These are phyloP conservation scores for Callyntrura sp. DNA, from an alignment of 2,888 invertebrate genomes.

Conservation along the genomic window DNA sequence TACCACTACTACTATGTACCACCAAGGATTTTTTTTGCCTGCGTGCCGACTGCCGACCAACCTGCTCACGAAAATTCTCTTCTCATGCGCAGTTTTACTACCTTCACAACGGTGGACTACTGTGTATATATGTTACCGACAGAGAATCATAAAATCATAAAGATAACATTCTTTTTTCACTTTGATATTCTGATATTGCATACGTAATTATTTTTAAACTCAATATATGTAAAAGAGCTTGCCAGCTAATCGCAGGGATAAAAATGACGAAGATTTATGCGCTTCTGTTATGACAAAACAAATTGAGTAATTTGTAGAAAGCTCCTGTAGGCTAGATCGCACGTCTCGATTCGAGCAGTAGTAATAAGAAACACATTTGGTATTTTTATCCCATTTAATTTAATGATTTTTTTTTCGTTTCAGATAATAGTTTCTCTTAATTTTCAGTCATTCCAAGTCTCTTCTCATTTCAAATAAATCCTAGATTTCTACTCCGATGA, in stretches of 20 bases:
- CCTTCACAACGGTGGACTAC: too few relatives aligned
- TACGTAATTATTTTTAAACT: too few relatives aligned
- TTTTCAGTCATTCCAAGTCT: neutral
- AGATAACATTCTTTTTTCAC: slow-evolving; percentile 7
- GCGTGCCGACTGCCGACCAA: too few relatives aligned
- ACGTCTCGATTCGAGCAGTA: too few relatives aligned
- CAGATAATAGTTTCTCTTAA: slow-evolving; percentile 18
- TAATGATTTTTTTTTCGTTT: neutral
- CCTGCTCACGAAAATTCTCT: slow-evolving; percentile 11
- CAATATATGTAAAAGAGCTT: too few relatives aligned
- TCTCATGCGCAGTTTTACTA: slow-evolving; percentile 25
- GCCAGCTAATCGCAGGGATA: too few relatives aligned
- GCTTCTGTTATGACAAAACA: neutral
- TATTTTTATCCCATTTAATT: too few relatives aligned
- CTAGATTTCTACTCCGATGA: too few relatives aligned
- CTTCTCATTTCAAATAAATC: neutral
- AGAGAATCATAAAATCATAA: neutral
- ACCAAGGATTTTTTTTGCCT: too few relatives aligned
- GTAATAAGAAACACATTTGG: too few relatives aligned
- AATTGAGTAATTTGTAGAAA: slow-evolving; percentile 8
- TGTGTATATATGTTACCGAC: slow-evolving; percentile 37
- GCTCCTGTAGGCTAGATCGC: neutral
- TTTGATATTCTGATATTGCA: neutral
- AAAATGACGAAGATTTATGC: too few relatives aligned
- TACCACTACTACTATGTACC: neutral